Conservation (phyloP, 2,888 invertebrate genomes). For the Caenorhabditis sulstoni region DNA sequence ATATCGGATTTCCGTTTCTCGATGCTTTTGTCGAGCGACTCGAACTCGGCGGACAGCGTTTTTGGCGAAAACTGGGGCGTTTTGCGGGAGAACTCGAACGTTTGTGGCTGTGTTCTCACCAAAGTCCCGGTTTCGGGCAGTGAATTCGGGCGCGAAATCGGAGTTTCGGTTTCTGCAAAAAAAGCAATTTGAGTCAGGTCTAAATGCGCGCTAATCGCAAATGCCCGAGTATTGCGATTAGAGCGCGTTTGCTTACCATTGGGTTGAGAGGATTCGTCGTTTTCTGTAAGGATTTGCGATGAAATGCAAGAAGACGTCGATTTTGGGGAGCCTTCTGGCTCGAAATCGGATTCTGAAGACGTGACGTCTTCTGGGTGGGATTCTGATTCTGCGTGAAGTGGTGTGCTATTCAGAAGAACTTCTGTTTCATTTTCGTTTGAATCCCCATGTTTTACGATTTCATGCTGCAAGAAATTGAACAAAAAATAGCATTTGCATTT, state of each 20-base stretch:
- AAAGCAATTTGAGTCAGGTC: no score
- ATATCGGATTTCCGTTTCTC: conserved; percentile 44
- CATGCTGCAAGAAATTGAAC: no score
- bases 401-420: no score
- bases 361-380: background rate
- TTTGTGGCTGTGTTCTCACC: no score
- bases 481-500: no score
- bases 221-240: conserved; percentile 2
- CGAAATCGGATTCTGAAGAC: background rate
- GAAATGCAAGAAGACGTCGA: conserved; percentile 16
- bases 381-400: background rate
- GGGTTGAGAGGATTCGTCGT: no score
- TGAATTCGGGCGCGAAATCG: background rate
- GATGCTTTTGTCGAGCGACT: conserved; percentile 30
- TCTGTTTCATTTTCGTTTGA: no score
- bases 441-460: no score
- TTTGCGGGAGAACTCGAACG: background rate
- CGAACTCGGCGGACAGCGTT: conserved; percentile 52
- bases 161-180: no score
- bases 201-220: no score
- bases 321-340: conserved; percentile 8
- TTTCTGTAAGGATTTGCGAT: background rate
- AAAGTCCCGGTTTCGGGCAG: background rate
- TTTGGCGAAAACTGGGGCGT: conserved; percentile 25
- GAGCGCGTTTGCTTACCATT: no score